These are phyloP conservation scores for Neomonachus schauinslandi DNA, from an alignment of 2,113 vertebrate species.

Conservation along the genomic window DNA sequence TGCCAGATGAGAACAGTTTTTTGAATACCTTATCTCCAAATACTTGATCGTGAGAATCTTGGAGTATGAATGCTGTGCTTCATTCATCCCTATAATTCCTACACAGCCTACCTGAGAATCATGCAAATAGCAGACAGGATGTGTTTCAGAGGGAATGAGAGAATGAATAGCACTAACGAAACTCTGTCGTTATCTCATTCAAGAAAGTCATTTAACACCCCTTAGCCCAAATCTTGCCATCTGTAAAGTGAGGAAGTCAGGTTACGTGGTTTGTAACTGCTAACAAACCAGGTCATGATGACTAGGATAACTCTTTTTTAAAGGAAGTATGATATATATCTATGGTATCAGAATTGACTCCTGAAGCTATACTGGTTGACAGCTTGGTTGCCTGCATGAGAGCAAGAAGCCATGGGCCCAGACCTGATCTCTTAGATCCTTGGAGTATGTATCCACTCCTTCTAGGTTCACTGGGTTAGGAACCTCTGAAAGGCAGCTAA, in stretches of 20 bases:
- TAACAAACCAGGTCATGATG: not conserved
- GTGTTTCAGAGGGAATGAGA: not conserved
- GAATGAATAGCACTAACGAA: not conserved
- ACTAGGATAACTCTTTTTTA: not conserved
- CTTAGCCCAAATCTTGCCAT: not conserved
- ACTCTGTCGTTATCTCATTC: not conserved
- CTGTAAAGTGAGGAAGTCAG: not conserved
- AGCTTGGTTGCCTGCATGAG: not conserved
- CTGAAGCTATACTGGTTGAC: not conserved
- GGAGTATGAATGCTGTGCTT: not conserved
- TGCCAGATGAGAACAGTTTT: not conserved
- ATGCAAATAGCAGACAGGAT: not conserved
- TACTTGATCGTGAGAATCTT: not conserved
- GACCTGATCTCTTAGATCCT: not conserved
- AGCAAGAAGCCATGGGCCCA: not conserved
- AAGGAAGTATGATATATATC: not conserved
- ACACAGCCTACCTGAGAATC: not conserved
- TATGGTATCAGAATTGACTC: not conserved
- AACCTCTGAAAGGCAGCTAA: constrained; percentile 13
- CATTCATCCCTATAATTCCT: not conserved
- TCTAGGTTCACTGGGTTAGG: not conserved
- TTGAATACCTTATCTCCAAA: constrained; percentile 20
- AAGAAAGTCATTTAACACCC: not conserved
- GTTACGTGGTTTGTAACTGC: not conserved
- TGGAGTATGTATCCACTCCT: not conserved